These are phyloP conservation scores for Streptopelia turtur DNA, from an alignment of 2,797 vertebrate species.

Conservation along the genomic window DNA sequence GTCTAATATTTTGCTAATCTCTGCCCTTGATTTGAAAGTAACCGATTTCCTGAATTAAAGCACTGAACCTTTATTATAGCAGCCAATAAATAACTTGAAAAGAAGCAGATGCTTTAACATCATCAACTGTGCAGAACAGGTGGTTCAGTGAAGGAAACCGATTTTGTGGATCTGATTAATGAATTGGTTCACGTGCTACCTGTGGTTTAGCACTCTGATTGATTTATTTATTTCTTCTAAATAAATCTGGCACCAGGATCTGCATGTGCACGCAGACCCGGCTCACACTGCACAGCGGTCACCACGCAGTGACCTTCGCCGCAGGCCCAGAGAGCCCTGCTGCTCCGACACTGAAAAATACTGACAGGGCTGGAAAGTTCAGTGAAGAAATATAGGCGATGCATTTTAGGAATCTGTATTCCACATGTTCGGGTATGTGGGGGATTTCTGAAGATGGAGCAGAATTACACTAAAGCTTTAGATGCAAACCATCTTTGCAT, in stretches of 20 bases:
- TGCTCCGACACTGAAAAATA: not conserved
- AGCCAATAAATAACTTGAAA: not conserved
- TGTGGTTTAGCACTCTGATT: not conserved
- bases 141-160: not conserved
- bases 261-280: not conserved
- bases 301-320: not conserved
- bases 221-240: not conserved
- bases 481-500: not conserved
- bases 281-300: not conserved
- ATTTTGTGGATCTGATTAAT: slow-evolving; percentile 17
- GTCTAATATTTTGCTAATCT: not conserved
- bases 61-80: not conserved
- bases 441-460: not conserved
- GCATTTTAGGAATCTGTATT: not conserved
- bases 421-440: not conserved
- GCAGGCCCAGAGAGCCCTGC: not conserved
- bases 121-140: not conserved
- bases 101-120: slow-evolving; percentile 10
- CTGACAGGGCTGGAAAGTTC: not conserved
- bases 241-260: not conserved
- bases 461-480: not conserved
- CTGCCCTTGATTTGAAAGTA: not conserved
- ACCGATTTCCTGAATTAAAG: not conserved
- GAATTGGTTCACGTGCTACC: not conserved
- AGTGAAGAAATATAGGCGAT: not conserved